Conservation (phyloP, 1,140 invertebrate genomes). For the Helicoverpa armigera region DNA sequence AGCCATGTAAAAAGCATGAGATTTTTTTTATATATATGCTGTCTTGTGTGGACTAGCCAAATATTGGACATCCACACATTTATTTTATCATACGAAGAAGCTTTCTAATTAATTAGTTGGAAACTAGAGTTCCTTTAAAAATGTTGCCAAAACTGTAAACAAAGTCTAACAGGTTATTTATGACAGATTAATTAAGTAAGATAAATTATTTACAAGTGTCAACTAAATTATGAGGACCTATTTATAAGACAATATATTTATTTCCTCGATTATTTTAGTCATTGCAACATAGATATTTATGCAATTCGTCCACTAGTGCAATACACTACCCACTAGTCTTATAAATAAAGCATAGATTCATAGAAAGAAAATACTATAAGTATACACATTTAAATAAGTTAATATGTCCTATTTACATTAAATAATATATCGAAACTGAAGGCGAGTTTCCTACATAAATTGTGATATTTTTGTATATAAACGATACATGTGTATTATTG, state of each 20-base stretch:
- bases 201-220: background rate
- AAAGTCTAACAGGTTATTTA: background rate
- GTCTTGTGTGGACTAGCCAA: background rate
- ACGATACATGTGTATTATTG: background rate
- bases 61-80: background rate
- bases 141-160: background rate
- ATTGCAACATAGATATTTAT: background rate
- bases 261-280: background rate
- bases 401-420: background rate
- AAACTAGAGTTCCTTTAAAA: background rate
- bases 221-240: background rate
- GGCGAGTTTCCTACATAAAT: background rate
- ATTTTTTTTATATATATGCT: too few relatives aligned
- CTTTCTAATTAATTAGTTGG: background rate
- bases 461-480: conserved; percentile 35
- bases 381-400: background rate
- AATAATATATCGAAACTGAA: background rate
- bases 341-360: background rate
- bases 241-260: background rate
- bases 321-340: background rate
- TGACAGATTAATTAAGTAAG: background rate
- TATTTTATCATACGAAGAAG: background rate
- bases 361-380: background rate
- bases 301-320: conserved; percentile 7
- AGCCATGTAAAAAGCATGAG: too few relatives aligned